phyloP scores from a whole-genome alignment of 2,113 vertebrate species.

The Apeltes quadracus region DNA sequence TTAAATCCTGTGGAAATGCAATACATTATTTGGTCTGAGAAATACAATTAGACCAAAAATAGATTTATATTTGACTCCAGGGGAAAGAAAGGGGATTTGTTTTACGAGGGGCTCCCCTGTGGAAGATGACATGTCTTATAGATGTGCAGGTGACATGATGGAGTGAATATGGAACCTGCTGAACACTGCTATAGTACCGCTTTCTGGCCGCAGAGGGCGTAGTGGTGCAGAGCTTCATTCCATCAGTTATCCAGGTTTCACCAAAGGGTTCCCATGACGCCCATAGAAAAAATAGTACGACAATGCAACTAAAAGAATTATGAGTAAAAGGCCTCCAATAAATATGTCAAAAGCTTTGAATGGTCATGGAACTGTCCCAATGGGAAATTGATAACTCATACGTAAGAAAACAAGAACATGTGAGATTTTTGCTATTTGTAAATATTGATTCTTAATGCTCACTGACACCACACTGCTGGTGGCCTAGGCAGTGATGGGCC shows the following conservation, averaged over 20 bases:
- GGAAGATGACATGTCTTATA: neutral
- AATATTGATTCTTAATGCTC: too few species aligned
- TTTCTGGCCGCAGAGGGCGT: constrained; percentile 40
- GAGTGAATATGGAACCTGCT: neutral
- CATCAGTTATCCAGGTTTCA: neutral
- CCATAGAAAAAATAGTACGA: neutral
- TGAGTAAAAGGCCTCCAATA: too few species aligned
- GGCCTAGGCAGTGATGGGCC: too few species aligned
- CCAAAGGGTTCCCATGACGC: neutral
- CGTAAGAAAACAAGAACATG: too few species aligned
- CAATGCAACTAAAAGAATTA: too few species aligned
- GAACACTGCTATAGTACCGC: neutral
- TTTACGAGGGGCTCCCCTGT: neutral
- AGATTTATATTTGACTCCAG: constrained; percentile 3
- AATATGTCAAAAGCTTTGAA: too few species aligned
- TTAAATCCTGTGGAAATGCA: constrained; percentile 7
- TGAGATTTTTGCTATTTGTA: too few species aligned
- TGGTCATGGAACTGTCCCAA: too few species aligned
- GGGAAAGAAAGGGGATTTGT: neutral
- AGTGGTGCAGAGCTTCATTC: constrained; percentile 7
- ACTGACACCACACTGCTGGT: too few species aligned
- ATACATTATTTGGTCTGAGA: neutral
- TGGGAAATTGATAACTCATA: too few species aligned
- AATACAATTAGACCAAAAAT: neutral
- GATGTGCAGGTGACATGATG: neutral